phyloP scores from a whole-genome alignment of 2,797 vertebrate species.

The Gorsachius magnificus region DNA sequence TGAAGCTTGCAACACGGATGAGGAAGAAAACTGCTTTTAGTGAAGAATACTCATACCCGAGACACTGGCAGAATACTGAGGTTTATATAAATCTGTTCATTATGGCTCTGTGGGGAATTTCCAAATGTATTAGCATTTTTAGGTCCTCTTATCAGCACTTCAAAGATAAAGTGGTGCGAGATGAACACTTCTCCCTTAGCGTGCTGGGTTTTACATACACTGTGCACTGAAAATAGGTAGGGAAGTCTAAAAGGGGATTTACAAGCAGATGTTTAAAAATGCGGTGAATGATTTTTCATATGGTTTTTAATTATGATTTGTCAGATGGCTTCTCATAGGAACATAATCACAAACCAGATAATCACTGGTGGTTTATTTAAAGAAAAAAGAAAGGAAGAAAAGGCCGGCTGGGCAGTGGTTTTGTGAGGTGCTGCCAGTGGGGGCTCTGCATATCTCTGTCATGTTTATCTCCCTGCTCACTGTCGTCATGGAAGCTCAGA shows the following conservation, averaged over 20 bases:
- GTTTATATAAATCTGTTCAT: conserved; percentile 67
- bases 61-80: conserved; percentile 39
- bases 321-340: conserved; percentile 5
- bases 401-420: not conserved
- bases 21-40: not conserved
- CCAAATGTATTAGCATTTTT: conserved; percentile 60
- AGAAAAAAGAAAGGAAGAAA: not conserved
- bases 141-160: conserved; percentile 64
- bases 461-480: conserved; percentile 26
- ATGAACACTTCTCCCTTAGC: not conserved
- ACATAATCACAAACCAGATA: conserved; percentile 8
- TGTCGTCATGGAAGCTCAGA: conserved; percentile 59
- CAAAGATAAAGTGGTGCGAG: conserved; percentile 59
- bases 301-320: conserved; percentile 42
- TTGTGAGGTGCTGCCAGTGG: not conserved
- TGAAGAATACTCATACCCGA: not conserved
- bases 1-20: not conserved
- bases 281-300: not conserved
- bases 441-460: conserved; percentile 1
- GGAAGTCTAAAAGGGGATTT: not conserved
- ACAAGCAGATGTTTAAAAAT: conserved; percentile 42
- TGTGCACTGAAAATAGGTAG: conserved; percentile 12
- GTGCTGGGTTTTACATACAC: not conserved
- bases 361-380: conserved; percentile 8
- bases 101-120: conserved; percentile 60